phyloP scores from a whole-genome alignment of 2,888 invertebrate genomes.

The Cosmia trapezina region DNA sequence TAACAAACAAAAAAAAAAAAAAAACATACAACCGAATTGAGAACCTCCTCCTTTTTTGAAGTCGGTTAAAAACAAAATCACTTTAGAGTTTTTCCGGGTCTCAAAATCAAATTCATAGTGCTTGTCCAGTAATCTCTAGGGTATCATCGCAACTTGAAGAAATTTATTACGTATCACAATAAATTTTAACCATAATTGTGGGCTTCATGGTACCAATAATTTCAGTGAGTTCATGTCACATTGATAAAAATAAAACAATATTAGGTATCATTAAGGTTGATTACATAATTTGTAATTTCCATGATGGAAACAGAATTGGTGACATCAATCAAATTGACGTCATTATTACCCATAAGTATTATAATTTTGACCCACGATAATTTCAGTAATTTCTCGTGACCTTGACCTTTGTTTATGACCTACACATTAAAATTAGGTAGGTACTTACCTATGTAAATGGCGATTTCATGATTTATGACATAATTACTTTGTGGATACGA shows the following conservation, averaged over 20 bases:
- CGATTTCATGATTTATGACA: constrained; percentile 35
- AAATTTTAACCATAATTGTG: not conserved
- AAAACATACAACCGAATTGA: too few species aligned
- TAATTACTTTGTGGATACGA: constrained; percentile 19
- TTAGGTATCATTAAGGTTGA: not conserved
- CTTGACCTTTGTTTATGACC: constrained; percentile 18
- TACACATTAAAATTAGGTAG: constrained; percentile 10
- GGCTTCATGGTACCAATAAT: not conserved
- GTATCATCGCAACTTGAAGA: not conserved
- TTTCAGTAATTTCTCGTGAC: constrained; percentile 25
- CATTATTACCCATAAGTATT: constrained; percentile 32
- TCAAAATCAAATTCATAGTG: not conserved
- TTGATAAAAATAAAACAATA: constrained; percentile 15
- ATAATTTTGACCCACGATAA: constrained; percentile 10
- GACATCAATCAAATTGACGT: constrained; percentile 36
- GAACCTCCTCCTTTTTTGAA: too few species aligned
- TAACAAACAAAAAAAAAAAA: too few species aligned
- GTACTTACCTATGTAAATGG: not conserved
- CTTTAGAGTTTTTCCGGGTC: too few species aligned
- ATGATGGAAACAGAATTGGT: constrained; percentile 22
- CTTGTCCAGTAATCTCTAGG: not conserved
- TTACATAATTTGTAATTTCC: constrained; percentile 26
- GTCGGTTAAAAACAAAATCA: not conserved
- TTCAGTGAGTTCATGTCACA: not conserved
- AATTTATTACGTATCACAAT: not conserved